phyloP scores from a whole-genome alignment of 2,113 vertebrate genomes.

The Sphyrna mokarran region DNA sequence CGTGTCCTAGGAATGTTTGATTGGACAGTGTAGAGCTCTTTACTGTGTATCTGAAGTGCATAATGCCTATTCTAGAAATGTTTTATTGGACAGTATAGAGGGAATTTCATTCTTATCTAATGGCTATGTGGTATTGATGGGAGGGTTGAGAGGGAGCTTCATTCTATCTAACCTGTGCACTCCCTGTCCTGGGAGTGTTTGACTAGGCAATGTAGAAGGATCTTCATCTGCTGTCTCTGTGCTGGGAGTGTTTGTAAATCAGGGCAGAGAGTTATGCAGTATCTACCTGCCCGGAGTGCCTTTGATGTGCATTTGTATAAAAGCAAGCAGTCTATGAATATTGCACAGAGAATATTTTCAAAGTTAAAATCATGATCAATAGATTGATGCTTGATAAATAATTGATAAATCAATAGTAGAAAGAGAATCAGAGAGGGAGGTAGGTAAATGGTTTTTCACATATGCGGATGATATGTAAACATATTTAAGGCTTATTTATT shows the following conservation, averaged over 20 bases:
- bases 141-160: not conserved
- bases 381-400: not conserved
- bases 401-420: not conserved
- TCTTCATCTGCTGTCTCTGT: not conserved
- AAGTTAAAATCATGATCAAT: not conserved
- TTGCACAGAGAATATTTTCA: not conserved
- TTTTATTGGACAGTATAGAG: not conserved
- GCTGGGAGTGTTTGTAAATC: not conserved
- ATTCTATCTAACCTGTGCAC: not conserved
- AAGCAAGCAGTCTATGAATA: not conserved
- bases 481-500: not conserved
- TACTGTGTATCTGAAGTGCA: not conserved
- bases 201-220: not conserved
- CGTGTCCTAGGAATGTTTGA: not conserved
- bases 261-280: not conserved
- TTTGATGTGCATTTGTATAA: not conserved
- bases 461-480: not conserved
- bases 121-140: not conserved
- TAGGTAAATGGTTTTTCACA: not conserved
- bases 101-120: not conserved
- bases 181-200: not conserved
- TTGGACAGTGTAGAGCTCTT: not conserved
- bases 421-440: not conserved
- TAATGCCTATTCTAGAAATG: not conserved
- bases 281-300: no score